Base-by-base conservation (phyloP, 2,113 vertebrate genomes). In the Cololabis saira region DNA sequence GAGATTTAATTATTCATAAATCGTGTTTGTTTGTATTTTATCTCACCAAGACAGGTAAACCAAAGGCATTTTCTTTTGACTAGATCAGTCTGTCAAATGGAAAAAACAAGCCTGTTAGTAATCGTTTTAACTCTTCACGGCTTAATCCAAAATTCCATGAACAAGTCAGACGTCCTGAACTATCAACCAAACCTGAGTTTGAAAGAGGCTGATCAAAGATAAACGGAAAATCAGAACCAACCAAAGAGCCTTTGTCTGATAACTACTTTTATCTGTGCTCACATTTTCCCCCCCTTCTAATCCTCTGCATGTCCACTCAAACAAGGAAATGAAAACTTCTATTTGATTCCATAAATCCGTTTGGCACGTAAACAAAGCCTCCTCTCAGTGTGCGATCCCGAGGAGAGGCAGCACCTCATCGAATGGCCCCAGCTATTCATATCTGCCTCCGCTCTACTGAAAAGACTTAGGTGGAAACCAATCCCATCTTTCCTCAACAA, bases 331-430 rank as follows among this genome's bases (percentile, higher is more conserved):
- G 75, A 91, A 92, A 88, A 88, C 67, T 83, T 89, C 71, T 87
- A 76, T 83, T 86, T 88, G 87, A 90, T 90, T 89, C 88, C 85
- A 89, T 87, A 89, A 92, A 91, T 91, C 90, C 91, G 71, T 90
- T 81, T 92, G 87, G 89, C 88, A 84, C 63, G 10, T 90, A 79
- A 90, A 93, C 91, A 91, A 91, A 91, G 90, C 82, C 76, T 82
- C 59, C 76, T 85, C 87, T 90, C 90, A 85, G 66, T 81, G 78
- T 85, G 80, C 78, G 80, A 84, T 86, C 83, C 82, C 66, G 77
- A 75, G 75, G 76, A 78, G 78, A 87, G 70, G 78, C 80, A 79
- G 80, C 27, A 73, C 85, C 88, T 89, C 86, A 89, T 92, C 83
- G 71, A 83, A 85, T 92, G 92, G 89, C 91, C 73, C 42, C 66